Evolutionary conservation across 37 sponge, comb jelly and placozoan genomes (phyloP).

Genomic region (Bolinopsis microptera): DNA sequence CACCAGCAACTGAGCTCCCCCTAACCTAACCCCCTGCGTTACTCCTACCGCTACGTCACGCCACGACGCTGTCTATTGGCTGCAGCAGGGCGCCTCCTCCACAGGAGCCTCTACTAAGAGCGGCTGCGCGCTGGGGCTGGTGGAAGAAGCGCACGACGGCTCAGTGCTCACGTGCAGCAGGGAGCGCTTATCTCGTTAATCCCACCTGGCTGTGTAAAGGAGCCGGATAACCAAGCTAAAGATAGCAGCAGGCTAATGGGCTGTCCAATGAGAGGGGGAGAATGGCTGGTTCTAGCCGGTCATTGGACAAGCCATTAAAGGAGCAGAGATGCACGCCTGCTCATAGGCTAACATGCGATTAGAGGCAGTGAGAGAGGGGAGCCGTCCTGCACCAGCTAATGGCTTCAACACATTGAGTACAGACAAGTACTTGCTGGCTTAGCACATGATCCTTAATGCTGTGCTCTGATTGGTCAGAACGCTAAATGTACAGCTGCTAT

Average conservation of each 20-base stretch:
- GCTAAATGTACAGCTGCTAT: background rate
- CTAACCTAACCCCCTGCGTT: background rate
- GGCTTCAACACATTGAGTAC: background rate
- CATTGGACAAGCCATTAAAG: background rate
- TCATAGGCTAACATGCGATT: background rate
- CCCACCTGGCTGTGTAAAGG: background rate
- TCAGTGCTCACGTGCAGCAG: background rate
- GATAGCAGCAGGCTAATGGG: background rate
- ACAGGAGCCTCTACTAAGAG: background rate
- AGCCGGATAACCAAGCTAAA: background rate
- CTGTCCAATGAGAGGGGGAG: background rate
- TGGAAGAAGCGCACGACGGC: background rate
- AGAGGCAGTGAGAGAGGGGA: background rate
- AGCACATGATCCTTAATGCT: background rate
- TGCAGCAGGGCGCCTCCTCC: background rate
- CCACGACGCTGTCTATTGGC: background rate
- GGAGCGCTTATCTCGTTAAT: background rate
- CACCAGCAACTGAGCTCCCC: background rate
- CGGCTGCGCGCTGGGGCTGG: background rate
- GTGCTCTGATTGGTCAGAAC: background rate
- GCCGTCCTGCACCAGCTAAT: background rate
- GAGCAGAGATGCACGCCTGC: background rate
- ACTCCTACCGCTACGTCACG: background rate
- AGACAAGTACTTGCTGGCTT: background rate
- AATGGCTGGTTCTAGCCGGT: background rate